Base-by-base conservation (phyloP, 1,140 invertebrate genomes). In the Aethina tumida region DNA sequence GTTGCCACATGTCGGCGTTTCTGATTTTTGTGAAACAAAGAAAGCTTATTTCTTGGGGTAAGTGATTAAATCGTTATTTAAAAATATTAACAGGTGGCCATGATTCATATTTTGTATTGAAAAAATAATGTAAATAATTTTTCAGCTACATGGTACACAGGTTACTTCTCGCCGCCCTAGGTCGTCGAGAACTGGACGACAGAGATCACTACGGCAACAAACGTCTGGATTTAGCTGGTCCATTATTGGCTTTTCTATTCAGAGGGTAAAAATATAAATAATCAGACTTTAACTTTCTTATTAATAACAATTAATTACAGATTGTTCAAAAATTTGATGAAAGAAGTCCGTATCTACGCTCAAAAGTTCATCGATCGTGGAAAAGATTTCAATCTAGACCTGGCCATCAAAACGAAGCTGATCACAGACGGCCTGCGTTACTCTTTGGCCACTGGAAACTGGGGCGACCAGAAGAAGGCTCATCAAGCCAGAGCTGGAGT, bases 121-220 rank as follows among this genome's bases (percentile, higher is more conserved):
- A 5, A 4, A 14, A 36, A 9, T 6, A 7, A 28, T 29, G 12
- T 2, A 35, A 43, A 16, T 28, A 36, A 17, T 8, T 33, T 48
- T 53, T 38, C 46, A 78, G 79, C 6, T 98, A 99, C 58, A 99
- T 99, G 95, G 95, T 99, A 0, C 95, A 99, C 63, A 75, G 96
- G 46, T 65, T 99, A 28, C 65, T 99, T 8, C 63, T 97, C 33
- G 93, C 94, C 30, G 87, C 94, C 6, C 65, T 99, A n/a, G 94
- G 95, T 36, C 70, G 95, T 10, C 70, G 95, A 51, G 95, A 98
- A 67, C 69, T 97, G 14, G 96, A 99, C 67, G 96, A 99, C 68
- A 75, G 96, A 61, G 96, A 99, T 96, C 95, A 99, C 60, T 97
- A 98, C 64, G 96, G 96, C 19, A 99, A 99, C 65, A 99, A 99